These are phyloP conservation scores for Uromys caudimaculatus DNA, from an alignment of 2,797 vertebrate genomes.

Conservation along the genomic window DNA sequence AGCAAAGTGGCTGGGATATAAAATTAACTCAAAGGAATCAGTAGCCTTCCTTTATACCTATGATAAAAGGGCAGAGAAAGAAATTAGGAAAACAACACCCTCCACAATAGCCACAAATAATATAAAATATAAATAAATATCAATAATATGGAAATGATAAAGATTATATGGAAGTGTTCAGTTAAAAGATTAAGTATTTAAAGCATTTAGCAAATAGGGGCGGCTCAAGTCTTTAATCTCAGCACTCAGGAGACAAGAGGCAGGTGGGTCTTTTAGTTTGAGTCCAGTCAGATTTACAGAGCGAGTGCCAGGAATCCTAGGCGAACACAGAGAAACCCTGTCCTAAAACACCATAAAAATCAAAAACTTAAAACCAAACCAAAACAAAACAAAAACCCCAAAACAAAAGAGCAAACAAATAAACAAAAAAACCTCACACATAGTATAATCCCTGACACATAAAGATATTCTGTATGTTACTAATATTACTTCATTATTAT, in stretches of 20 bases:
- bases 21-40: neutral
- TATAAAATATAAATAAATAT: neutral
- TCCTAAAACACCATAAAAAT: neutral
- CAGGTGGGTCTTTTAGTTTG: neutral
- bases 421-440: neutral
- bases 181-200: neutral
- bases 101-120: neutral
- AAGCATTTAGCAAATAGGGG: neutral
- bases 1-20: neutral
- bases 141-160: neutral
- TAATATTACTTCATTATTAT: slow-evolving; percentile 39
- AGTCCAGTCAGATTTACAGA: neutral
- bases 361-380: neutral
- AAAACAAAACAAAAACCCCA: neutral
- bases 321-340: neutral
- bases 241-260: neutral
- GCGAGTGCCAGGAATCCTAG: neutral
- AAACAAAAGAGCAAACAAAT: neutral
- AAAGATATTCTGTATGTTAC: neutral
- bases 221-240: neutral
- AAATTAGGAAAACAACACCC: neutral
- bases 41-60: neutral
- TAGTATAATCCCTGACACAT: neutral
- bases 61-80: neutral
- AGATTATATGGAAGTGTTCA: neutral